Conservation (phyloP, 1,140 invertebrate genomes). For the Panulirus ornatus region DNA sequence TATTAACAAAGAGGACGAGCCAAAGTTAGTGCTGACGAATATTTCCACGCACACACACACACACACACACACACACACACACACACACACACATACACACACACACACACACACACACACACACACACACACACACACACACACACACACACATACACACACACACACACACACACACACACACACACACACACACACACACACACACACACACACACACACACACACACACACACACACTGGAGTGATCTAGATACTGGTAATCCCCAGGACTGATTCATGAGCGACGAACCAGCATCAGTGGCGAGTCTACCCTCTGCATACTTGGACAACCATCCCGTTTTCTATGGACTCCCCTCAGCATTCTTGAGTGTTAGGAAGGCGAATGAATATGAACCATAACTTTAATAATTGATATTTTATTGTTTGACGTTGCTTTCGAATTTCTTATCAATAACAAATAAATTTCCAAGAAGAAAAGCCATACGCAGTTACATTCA, state of each 20-base stretch:
- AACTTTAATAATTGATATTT: neutral
- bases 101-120: conserved; percentile 31
- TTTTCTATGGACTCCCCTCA: neutral
- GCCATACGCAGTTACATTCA: too few relatives aligned
- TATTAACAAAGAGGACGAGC: too few relatives aligned
- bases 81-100: conserved; percentile 49
- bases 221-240: neutral
- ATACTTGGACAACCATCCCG: neutral
- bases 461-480: too few relatives aligned
- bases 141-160: neutral
- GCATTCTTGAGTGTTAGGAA: neutral
- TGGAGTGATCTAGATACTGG: too few relatives aligned
- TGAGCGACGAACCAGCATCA: neutral
- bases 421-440: neutral
- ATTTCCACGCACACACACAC: conserved; percentile 5
- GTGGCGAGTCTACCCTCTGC: neutral
- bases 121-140: neutral
- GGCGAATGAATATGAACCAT: neutral
- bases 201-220: conserved; percentile 37
- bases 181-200: conserved; percentile 22
- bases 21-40: neutral
- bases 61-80: conserved; percentile 45
- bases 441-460: too few relatives aligned
- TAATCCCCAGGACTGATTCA: neutral
- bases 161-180: conserved; percentile 29